Percentiles rank a stretch among this genome's conserved stretches.
These are phyloP conservation scores for Psittacus erithacus DNA, from an alignment of 2,113 vertebrate genomes.

Conservation along the genomic window DNA sequence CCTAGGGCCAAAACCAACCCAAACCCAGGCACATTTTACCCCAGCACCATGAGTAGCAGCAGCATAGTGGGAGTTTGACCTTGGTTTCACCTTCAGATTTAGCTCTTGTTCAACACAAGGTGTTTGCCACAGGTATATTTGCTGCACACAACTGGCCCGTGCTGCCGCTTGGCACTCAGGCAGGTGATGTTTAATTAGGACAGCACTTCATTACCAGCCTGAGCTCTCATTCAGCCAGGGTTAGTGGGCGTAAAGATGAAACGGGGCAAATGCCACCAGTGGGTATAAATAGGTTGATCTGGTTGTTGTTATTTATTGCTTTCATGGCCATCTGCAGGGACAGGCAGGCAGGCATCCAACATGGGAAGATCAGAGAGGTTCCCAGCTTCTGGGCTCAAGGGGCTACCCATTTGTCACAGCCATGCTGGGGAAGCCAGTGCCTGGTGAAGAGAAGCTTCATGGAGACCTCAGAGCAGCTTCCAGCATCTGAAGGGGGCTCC, in stretches of 20 bases:
- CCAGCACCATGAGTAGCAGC: background rate
- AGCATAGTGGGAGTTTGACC: background rate
- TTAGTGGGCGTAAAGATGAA: background rate
- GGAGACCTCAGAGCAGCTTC: background rate
- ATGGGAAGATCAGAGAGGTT: background rate
- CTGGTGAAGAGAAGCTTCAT: background rate
- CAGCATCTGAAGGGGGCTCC: background rate
- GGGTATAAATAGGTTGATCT: background rate
- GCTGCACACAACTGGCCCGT: background rate
- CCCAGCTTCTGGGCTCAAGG: rapidly evolving
- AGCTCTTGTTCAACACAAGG: background rate
- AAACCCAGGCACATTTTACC: background rate
- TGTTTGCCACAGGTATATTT: conserved; percentile 7
- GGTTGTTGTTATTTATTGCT: conserved; percentile 10
- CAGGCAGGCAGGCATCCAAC: background rate
- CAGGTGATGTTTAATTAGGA: conserved; percentile 44
- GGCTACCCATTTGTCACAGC: background rate
- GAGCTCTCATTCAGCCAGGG: conserved; percentile 1
- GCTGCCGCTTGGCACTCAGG: conserved; percentile 15
- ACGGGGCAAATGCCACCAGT: background rate
- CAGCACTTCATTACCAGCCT: background rate
- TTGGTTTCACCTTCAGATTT: conserved; percentile 24
- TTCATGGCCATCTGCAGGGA: background rate
- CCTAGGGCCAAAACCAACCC: background rate
- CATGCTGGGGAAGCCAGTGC: background rate